Base-by-base conservation (phyloP, 2,113 vertebrate species). In the Cervus canadensis region DNA sequence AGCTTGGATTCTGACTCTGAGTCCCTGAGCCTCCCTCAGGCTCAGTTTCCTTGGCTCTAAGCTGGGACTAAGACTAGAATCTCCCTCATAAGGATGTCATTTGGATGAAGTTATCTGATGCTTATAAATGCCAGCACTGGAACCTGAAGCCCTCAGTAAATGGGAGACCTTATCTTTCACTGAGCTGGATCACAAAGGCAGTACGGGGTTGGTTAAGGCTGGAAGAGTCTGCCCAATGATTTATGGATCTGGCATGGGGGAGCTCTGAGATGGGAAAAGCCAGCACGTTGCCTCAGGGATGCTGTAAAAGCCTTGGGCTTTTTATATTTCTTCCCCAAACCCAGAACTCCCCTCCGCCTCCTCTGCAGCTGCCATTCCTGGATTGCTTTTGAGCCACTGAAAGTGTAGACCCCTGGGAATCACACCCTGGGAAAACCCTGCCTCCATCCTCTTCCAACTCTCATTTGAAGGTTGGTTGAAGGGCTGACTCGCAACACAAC, bases 381-480 rank as follows among this genome's bases (percentile, higher is more conserved):
- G 21, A 50, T 52, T n/a, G 9, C 36, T 78, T 89, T 21, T 50
- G 50, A 95, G 62, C 33, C 94, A 81, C 62, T 56, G 9, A 45
- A 95, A 54, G 52, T 67, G 6, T 90, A 43, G 45, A 40, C 14
- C 64, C 48, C 43, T 33, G 89, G 88, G 86, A 62, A 36, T 52
- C 1, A 43, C 48, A 11, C 48, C 59, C 86, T 96, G 76, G 93
- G 90, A 81, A 97, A 97, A 93, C 11, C 28, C 89, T 23, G n/a
- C n/a, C 78, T 76, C 89, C 21, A 17, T 26, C 17, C 76, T 89
- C 84, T 54, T 33, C 36, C 25, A 43, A 28, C n/a, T 91, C 71
- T 87, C 89, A 91, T 54, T 36, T 74, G 87, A 96, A 94, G 83
- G 48, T 30, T 97, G 93, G 76, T 86, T 48, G 45, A 97, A 94